Evolutionary conservation across 2,888 invertebrate species (phyloP).

Genomic region (Erynnis tages): DNA sequence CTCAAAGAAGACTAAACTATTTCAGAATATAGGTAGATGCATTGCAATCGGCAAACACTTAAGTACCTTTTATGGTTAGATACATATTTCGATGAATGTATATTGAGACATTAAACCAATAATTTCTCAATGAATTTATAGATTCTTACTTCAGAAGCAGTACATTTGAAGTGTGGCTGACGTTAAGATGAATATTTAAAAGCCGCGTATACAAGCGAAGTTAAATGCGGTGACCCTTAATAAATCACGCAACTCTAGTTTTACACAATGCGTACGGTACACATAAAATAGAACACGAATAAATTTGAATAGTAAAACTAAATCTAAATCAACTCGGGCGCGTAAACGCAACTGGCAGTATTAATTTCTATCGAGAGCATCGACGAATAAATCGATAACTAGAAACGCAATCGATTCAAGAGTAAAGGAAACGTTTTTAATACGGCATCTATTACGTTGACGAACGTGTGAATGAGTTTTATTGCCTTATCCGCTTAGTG

Average conservation of each 20-base stretch:
- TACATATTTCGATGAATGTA: too few species aligned
- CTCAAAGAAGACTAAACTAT: too few species aligned
- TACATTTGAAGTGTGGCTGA: slow-evolving; percentile 11
- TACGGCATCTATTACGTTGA: slow-evolving; percentile 75
- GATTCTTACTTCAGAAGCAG: slow-evolving; percentile 8
- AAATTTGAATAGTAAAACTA: slow-evolving; percentile 53
- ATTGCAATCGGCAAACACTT: too few species aligned
- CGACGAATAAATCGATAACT: slow-evolving; percentile 36
- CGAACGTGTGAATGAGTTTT: slow-evolving; percentile 80
- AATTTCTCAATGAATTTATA: slow-evolving; percentile 1
- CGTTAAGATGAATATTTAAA: slow-evolving; percentile 24
- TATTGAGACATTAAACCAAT: not conserved
- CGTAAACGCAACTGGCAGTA: slow-evolving; percentile 60
- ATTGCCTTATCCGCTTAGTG: slow-evolving; percentile 69
- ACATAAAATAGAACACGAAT: slow-evolving; percentile 63
- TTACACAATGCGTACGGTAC: slow-evolving; percentile 46
- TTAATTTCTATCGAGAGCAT: slow-evolving; percentile 62
- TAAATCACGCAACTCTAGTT: slow-evolving; percentile 61
- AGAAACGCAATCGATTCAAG: slow-evolving; percentile 55
- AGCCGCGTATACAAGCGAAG: slow-evolving; percentile 29
- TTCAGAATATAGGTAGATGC: too few species aligned
- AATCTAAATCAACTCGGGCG: slow-evolving; percentile 50
- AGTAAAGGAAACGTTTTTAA: slow-evolving; percentile 61
- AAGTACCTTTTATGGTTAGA: too few species aligned
- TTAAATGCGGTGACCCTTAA: slow-evolving; percentile 41